Evolutionary conservation across 1,140 invertebrate species (phyloP), one percentile per base, ranked within the genome.

Genomic region (Eupeodes corollae): DNA sequence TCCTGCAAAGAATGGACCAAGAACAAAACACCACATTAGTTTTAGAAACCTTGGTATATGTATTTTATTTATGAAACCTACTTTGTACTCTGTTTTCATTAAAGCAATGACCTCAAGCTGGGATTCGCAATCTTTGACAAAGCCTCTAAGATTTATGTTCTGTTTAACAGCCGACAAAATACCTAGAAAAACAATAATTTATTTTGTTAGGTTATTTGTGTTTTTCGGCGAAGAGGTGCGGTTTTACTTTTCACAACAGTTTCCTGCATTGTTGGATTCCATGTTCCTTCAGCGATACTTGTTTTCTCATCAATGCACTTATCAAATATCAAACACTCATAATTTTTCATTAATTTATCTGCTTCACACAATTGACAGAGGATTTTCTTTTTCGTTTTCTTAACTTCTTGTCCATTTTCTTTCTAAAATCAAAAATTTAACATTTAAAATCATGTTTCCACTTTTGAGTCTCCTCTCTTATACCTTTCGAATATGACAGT

Each of bases 401-500:
- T 44, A 51, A 34, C 6, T 39, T 45, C 3, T 12, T 10, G 1
- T 41, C 31, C 18, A 40, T 44, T 15, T 40, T 14, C 12, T 15
- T 38, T 13, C 26, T 15, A 26, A n/a, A 30, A 33, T 12, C 16
- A 45, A 11, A 11, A 18, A 44, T 13, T n/a, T 33, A 44, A 33
- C 14, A 32, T 44, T 46, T 13, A 43, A 21, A 18, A n/a, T n/a
- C n/a, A 26, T 26, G 21, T 26, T 5, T 26, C 3, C 8, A 12
- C 12, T 35, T 15, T 35, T 35, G 5, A 5, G 12, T 35, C 5
- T 35, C 34, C 5, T 15, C 3, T 52, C 53, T 50, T 30, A n/a
- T n/a, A 59, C 63, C 26, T 15, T 15, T 35, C 61, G 39, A 39
- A 67, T 58, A 66, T 86, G 85, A 56, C 85, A 87, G 42, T 75